phyloP scores from a whole-genome alignment of 2,113 vertebrate species.

The Thalassarche chlororhynchos region DNA sequence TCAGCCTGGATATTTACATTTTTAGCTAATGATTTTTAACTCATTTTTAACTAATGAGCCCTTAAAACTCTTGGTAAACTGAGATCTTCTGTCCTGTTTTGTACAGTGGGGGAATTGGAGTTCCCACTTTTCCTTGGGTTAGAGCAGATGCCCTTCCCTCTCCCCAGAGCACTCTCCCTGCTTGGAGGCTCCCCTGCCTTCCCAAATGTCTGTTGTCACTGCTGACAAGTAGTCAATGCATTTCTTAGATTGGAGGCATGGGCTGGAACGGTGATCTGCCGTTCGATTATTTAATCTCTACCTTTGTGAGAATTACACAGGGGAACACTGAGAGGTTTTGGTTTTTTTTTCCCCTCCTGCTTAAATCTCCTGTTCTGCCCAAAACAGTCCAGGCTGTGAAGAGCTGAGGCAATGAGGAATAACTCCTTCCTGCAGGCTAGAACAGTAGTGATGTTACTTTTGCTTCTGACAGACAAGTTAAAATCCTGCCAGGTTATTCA shows the following conservation, averaged over 20 bases:
- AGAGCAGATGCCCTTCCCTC: not conserved
- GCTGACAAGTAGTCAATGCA: not conserved
- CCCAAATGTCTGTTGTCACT: not conserved
- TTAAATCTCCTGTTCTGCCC: not conserved
- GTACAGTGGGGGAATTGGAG: not conserved
- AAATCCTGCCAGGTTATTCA: not conserved
- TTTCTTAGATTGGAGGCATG: not conserved
- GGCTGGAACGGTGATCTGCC: not conserved
- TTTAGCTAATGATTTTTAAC: not conserved
- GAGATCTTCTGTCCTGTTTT: not conserved
- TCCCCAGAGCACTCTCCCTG: not conserved
- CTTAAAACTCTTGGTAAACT: not conserved
- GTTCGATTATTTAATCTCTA: not conserved
- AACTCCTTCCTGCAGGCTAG: not conserved
- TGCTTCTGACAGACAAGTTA: not conserved
- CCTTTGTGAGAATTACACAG: not conserved
- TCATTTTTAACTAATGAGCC: not conserved
- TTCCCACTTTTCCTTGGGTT: not conserved
- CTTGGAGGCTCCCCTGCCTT: not conserved
- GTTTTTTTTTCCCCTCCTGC: not conserved
- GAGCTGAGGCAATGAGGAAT: not conserved
- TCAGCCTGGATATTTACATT: not conserved
- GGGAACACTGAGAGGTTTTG: not conserved
- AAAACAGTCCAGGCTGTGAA: not conserved
- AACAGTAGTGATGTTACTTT: not conserved